Evolutionary conservation across 2,797 vertebrate genomes (phyloP), one percentile per base, ranked within the genome.

Genomic region (Oryzias dopingdopingensis): DNA sequence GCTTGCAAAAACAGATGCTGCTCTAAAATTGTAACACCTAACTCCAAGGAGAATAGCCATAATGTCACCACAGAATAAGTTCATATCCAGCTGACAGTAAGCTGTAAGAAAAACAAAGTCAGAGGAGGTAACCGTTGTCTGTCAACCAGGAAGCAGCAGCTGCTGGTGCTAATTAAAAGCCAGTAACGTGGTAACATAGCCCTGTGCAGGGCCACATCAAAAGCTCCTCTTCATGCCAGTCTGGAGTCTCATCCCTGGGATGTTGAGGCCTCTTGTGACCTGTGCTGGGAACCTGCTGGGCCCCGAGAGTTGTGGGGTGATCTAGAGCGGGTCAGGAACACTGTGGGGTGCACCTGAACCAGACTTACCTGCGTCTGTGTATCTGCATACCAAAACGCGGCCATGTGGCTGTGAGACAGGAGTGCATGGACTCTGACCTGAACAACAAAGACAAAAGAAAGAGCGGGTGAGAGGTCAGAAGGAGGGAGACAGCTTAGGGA

Each of bases 151-250:
- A 94, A 94, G 82, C 78, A 86, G 83, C 90, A 91, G 91, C 90
- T 85, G 80, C 92, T 92, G 91, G 92, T 93, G 91, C 92, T 94
- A 92, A 95, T 97, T 94, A 94, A 90, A 88, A 62, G 85, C 86
- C 81, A 90, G 92, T 90, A 93, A 91, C 83, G 72, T 77, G 88
- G 92, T 92, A 94, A 93, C 90, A 85, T 75, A 89, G 81, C 83
- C 76, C 82, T 65, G 82, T 75, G 65, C 64, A 75, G 61, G 67
- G 63, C 23, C 79, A 92, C 90, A 92, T 94, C 91, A 94, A 94
- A 94, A 87, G 45, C 85, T 86, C 79, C 67, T 77, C 83, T 67
- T 88, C 81, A 73, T 86, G 87, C 90, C 84, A 85, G 90, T 90
- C 87, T 73, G 82, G 77, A 91, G 86, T 83, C 86, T 86, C 81